phyloP scores from a whole-genome alignment of 2,113 vertebrate genomes.

The Theristicus caerulescens region DNA sequence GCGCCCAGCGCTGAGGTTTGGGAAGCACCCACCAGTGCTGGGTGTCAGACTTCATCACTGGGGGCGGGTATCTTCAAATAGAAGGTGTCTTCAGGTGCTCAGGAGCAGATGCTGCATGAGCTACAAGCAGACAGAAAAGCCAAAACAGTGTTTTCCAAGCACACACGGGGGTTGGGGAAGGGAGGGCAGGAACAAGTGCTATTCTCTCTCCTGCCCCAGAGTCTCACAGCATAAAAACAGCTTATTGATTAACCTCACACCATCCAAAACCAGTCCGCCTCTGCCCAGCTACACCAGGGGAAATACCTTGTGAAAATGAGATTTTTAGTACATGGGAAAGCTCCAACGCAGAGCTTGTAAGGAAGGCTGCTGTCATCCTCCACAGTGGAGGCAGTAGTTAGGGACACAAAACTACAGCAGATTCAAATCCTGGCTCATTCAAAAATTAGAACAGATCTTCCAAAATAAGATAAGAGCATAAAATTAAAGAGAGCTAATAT shows the following conservation, averaged over 20 bases:
- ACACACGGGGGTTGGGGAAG: background rate
- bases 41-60: background rate
- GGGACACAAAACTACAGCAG: background rate
- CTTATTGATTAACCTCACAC: background rate
- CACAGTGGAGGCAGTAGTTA: background rate
- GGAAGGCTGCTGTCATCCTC: background rate
- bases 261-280: background rate
- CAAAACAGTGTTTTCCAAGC: background rate
- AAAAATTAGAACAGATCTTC: background rate
- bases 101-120: background rate
- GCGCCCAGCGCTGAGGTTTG: background rate
- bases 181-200: background rate
- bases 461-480: background rate
- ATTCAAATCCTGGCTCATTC: background rate
- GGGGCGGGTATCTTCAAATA: no score
- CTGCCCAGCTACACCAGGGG: background rate
- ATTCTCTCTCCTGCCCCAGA: no score
- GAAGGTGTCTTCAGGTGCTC: background rate
- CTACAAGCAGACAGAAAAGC: background rate
- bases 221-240: background rate
- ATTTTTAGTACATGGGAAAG: background rate
- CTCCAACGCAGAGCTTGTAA: background rate
- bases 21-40: background rate
- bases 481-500: background rate
- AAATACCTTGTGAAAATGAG: background rate